phyloP scores from a whole-genome alignment of 1,140 invertebrate species.

The Papilio helenus region DNA sequence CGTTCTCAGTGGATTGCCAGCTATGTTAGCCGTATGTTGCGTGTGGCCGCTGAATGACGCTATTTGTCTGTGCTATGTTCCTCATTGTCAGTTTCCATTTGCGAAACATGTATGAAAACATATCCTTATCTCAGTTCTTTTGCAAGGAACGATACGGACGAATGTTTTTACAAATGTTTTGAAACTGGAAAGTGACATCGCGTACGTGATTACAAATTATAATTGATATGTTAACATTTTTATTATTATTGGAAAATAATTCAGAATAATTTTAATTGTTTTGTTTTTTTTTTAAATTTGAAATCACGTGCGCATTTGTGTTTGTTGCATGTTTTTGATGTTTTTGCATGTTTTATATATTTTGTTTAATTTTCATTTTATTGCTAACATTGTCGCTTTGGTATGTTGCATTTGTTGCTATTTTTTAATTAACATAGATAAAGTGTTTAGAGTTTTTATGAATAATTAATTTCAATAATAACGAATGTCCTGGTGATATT shows the following conservation, averaged over 20 bases:
- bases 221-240: neutral
- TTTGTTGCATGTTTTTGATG: neutral
- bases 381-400: slow-evolving; percentile 4
- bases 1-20: neutral
- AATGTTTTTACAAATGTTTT: neutral
- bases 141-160: too few relatives aligned
- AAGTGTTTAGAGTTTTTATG: neutral
- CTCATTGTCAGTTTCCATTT: neutral
- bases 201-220: neutral
- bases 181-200: neutral
- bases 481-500: too few relatives aligned
- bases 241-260: neutral
- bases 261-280: neutral
- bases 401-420: neutral
- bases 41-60: neutral
- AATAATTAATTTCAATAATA: neutral
- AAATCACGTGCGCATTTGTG: slow-evolving; percentile 1
- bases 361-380: neutral
- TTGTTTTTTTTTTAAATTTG: neutral
- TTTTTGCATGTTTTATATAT: neutral
- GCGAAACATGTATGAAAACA: neutral
- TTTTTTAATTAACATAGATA: neutral
- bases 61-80: neutral
- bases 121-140: neutral
- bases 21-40: neutral